A percentile compares a stretch with the other conserved stretches of the same genome.
Evolutionary conservation across 2,113 vertebrate species (phyloP).

Genomic region (Athene noctua): DNA sequence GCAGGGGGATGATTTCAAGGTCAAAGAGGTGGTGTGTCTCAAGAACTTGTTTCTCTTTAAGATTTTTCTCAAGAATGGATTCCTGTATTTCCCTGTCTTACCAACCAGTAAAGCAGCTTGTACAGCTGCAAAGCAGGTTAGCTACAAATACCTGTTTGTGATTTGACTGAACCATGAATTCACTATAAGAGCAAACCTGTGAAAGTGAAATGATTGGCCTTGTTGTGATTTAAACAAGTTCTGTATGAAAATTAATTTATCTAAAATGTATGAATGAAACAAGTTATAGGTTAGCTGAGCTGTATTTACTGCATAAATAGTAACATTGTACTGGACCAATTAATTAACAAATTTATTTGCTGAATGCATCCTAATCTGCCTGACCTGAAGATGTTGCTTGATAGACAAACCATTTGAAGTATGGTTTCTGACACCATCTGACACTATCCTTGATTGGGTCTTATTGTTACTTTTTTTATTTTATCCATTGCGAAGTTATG

Average conservation of each 20-base stretch:
- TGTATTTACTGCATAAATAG: background rate
- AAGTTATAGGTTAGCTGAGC: background rate
- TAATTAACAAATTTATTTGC: background rate
- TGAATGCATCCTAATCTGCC: background rate
- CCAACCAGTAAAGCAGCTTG: background rate
- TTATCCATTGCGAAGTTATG: background rate
- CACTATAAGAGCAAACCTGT: background rate
- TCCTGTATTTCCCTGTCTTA: background rate
- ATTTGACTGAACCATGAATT: background rate
- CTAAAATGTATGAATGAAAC: background rate
- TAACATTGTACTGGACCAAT: background rate
- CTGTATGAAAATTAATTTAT: background rate
- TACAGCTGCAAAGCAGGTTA: background rate
- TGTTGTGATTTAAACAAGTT: background rate
- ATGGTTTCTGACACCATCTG: background rate
- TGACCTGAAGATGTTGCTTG: background rate
- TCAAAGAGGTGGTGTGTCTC: background rate
- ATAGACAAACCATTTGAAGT: background rate
- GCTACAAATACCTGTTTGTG: background rate
- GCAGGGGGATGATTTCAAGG: background rate
- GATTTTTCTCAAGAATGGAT: background rate
- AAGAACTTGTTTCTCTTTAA: background rate
- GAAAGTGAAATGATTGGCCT: background rate
- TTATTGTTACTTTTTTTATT: background rate
- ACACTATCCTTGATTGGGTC: background rate